Conservation (phyloP, 2,888 invertebrate genomes). For the Mesorhabditis spiculigera region DNA sequence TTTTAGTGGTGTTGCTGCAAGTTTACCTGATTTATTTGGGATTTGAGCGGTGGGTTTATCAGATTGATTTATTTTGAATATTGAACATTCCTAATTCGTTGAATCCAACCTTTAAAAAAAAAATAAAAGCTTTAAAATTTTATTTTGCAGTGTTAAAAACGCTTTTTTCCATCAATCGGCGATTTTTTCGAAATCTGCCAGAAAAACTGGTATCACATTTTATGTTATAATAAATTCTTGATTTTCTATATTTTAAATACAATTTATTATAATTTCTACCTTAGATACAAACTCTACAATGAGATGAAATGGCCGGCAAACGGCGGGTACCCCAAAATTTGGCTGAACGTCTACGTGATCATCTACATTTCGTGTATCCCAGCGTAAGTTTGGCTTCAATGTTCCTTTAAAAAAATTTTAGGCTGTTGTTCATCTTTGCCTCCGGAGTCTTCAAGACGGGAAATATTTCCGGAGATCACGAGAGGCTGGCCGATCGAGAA, state of each 20-base stretch:
- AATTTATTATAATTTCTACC: conserved; percentile 7
- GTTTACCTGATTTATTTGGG: conserved; percentile 55
- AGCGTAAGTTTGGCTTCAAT: conserved; percentile 65
- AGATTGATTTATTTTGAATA: no score
- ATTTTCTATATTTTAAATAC: not conserved
- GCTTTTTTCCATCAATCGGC: not conserved
- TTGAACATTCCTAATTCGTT: no score
- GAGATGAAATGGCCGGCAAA: conserved; percentile 58
- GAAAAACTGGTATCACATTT: no score
- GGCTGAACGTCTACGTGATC: conserved; percentile 74
- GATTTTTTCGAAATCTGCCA: no score
- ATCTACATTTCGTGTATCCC: conserved; percentile 73
- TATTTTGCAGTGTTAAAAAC: not conserved
- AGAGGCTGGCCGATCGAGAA: conserved; percentile 71
- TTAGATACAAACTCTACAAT: conserved; percentile 53
- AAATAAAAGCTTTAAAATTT: not conserved
- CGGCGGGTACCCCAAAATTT: conserved; percentile 68
- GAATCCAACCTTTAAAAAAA: no score
- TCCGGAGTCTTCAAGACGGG: conserved; percentile 65
- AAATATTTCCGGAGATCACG: conserved; percentile 83
- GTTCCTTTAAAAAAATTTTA: conserved; percentile 63
- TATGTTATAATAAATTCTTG: no score
- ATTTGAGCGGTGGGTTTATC: conserved; percentile 56
- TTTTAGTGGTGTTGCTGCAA: conserved; percentile 73
- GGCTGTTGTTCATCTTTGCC: conserved; percentile 63